Evolutionary conservation across 2,888 invertebrate genomes (phyloP).

Genomic region (Stomorhina lunata): DNA sequence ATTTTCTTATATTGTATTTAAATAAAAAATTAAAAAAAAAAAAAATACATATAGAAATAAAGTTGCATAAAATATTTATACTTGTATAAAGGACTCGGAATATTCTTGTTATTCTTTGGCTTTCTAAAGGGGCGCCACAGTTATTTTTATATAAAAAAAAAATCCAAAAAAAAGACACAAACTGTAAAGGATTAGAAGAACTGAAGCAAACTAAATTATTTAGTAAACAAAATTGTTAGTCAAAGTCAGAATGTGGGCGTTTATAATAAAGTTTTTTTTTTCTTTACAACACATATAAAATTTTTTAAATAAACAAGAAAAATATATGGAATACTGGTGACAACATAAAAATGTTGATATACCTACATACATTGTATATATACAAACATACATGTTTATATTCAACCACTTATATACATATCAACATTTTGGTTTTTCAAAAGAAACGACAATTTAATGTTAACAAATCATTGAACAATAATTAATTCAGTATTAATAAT

Average conservation of each 20-base stretch:
- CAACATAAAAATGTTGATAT: too few species aligned
- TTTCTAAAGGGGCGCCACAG: slow-evolving; percentile 11
- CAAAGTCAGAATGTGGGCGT: slow-evolving; percentile 37
- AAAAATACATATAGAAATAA: not conserved
- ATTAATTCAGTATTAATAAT: slow-evolving; percentile 78
- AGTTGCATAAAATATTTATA: not conserved
- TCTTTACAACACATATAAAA: not conserved
- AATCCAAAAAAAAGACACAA: too few species aligned
- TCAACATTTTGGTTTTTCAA: not conserved
- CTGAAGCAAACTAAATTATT: not conserved
- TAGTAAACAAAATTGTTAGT: not conserved
- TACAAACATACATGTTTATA: not conserved
- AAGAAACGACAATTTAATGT: slow-evolving; percentile 19
- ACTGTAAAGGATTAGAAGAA: not conserved
- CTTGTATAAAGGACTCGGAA: not conserved
- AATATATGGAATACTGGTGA: too few species aligned
- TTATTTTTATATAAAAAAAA: slow-evolving; percentile 35
- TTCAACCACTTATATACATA: not conserved
- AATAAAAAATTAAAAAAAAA: not conserved
- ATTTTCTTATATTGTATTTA: not conserved
- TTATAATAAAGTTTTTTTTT: slow-evolving; percentile 37
- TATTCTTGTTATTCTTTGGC: not conserved
- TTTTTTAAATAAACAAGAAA: too few species aligned
- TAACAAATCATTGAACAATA: slow-evolving; percentile 76
- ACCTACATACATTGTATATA: not conserved